Conservation (phyloP, 2,888 invertebrate species). For the Agrenia bidenticulata region DNA sequence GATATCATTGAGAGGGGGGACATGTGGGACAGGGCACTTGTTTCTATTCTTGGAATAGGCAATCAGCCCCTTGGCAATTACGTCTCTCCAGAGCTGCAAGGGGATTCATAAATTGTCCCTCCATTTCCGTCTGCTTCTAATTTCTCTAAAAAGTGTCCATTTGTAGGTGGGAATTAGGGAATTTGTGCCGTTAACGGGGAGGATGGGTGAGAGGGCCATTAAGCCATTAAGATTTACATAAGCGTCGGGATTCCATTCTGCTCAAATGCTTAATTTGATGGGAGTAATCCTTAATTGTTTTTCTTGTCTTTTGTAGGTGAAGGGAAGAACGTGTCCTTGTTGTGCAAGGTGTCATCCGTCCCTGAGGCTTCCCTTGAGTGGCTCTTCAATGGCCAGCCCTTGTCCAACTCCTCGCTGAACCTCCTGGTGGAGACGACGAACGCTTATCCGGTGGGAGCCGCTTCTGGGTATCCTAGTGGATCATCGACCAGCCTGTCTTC, state of each 20-base stretch:
- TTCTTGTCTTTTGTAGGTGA: constrained; percentile 56
- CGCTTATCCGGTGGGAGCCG: constrained; percentile 7
- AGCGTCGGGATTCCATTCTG: neutral
- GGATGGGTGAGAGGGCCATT: no score
- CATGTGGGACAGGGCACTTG: no score
- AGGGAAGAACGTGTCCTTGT: constrained; percentile 77
- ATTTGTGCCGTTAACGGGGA: no score
- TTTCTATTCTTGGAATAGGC: no score
- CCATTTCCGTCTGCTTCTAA: no score
- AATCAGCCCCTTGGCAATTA: no score
- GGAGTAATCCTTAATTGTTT: neutral
- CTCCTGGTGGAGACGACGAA: constrained; percentile 49
- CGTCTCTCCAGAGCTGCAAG: no score
- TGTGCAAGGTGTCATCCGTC: constrained; percentile 76
- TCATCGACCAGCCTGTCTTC: neutral
- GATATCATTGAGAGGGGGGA: no score
- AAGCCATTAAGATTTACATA: no score
- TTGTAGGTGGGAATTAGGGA: no score
- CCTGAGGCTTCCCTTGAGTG: constrained; percentile 80
- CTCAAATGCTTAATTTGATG: neutral
- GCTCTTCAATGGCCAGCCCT: constrained; percentile 69
- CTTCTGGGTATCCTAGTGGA: neutral
- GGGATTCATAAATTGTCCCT: no score
- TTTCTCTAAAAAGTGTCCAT: no score
- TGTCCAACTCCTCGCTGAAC: constrained; percentile 50